These are phyloP conservation scores for Epinotia bilunana DNA, from an alignment of 2,888 invertebrate species.

Conservation along the genomic window DNA sequence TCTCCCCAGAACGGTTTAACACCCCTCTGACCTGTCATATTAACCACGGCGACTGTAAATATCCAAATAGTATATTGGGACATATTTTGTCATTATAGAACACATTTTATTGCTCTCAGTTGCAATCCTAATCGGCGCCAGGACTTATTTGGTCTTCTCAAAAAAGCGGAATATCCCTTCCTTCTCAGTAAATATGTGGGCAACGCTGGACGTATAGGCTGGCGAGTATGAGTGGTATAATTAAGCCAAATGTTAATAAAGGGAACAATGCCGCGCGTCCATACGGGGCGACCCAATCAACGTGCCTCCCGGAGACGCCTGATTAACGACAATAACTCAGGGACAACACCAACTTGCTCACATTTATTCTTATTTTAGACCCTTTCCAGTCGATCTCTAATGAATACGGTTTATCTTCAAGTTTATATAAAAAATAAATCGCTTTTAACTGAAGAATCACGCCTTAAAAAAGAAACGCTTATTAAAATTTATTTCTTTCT, in stretches of 20 bases:
- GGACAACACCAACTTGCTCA: constrained; percentile 78
- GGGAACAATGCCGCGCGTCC: constrained; percentile 66
- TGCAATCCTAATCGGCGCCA: constrained; percentile 33
- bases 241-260: constrained; percentile 71
- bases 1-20: no score
- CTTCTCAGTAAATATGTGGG: constrained; percentile 39
- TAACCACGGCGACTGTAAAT: no score
- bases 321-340: constrained; percentile 83
- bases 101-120: constrained; percentile 30
- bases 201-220: constrained; percentile 32
- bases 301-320: constrained; percentile 71
- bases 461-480: constrained; percentile 84
- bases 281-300: constrained; percentile 70
- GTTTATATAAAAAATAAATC: constrained; percentile 84
- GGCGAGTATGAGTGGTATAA: constrained; percentile 61
- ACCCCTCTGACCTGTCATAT: no score
- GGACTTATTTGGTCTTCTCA: constrained; percentile 31
- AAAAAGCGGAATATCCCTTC: constrained; percentile 41
- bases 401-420: constrained; percentile 84
- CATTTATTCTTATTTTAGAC: constrained; percentile 81
- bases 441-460: constrained; percentile 85
- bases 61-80: not conserved
- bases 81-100: not conserved
- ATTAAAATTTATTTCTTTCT: constrained; percentile 85
- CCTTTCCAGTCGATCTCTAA: constrained; percentile 83